These are phyloP conservation scores for Himalopsyche japonica DNA, from an alignment of 2,888 invertebrate genomes.

Conservation along the genomic window DNA sequence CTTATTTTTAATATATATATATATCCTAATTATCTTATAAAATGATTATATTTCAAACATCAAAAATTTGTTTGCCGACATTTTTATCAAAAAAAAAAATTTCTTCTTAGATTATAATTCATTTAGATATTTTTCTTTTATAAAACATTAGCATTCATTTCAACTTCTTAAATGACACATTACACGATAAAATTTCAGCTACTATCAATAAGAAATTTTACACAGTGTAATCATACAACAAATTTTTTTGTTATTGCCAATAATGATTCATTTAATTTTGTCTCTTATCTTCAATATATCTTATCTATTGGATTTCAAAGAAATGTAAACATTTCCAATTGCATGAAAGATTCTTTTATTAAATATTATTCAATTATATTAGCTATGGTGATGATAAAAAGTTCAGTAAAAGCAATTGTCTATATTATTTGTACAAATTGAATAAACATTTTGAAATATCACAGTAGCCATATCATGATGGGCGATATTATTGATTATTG, in stretches of 20 bases:
- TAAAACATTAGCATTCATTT: too few species aligned
- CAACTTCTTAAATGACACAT: too few species aligned
- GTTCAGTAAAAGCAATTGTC: background rate
- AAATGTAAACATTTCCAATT: background rate
- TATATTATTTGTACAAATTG: background rate
- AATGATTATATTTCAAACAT: too few species aligned
- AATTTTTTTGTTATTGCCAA: background rate
- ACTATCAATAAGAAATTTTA: background rate
- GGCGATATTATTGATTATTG: too few species aligned
- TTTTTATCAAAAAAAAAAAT: too few species aligned
- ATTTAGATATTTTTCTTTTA: too few species aligned
- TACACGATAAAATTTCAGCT: too few species aligned
- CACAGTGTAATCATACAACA: background rate
- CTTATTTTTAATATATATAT: too few species aligned
- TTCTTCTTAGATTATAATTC: too few species aligned
- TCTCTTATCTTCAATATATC: background rate
- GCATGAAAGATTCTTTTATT: background rate
- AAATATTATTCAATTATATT: background rate
- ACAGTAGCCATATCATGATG: too few species aligned
- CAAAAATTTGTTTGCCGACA: too few species aligned
- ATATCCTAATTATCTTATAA: too few species aligned
- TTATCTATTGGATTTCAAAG: background rate
- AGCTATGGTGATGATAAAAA: background rate
- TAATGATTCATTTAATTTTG: background rate
- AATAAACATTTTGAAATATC: background rate